Conservation (phyloP, 2,797 vertebrate genomes). For the Malurus leucopterus region DNA sequence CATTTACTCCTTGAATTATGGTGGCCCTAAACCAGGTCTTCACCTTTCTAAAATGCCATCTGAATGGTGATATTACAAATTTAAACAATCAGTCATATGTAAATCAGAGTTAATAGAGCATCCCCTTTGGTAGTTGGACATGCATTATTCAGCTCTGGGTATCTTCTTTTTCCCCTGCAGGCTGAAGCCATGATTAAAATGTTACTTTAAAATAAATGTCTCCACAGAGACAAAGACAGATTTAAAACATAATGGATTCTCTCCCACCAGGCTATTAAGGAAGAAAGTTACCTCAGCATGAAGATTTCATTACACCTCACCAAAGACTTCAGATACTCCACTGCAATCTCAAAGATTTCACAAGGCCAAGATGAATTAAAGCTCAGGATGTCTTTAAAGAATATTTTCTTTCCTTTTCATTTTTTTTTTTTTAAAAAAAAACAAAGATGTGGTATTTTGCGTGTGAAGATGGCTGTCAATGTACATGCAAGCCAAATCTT, state of each 20-base stretch:
- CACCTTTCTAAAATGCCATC: constrained; percentile 13
- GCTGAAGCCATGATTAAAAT: constrained; percentile 52
- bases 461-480: background rate
- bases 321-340: background rate
- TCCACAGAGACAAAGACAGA: constrained; percentile 55
- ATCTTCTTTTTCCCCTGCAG: constrained; percentile 39
- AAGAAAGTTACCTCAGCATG: constrained; percentile 41
- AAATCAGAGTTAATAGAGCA: constrained; percentile 60
- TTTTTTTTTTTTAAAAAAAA: background rate
- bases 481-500: background rate
- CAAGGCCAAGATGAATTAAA: background rate
- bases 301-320: constrained; percentile 38
- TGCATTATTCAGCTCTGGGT: constrained; percentile 48
- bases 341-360: background rate
- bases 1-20: constrained; percentile 2
- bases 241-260: constrained; percentile 48
- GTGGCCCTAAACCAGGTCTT: background rate
- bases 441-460: background rate
- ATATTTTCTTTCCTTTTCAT: background rate
- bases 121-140: constrained; percentile 27
- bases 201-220: constrained; percentile 52
- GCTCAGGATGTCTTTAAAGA: background rate
- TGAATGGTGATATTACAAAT: constrained; percentile 24
- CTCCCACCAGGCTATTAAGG: constrained; percentile 23
- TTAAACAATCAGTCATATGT: constrained; percentile 47